Conservation (phyloP, 2,888 invertebrate genomes). For the Galerucella pusilla region DNA sequence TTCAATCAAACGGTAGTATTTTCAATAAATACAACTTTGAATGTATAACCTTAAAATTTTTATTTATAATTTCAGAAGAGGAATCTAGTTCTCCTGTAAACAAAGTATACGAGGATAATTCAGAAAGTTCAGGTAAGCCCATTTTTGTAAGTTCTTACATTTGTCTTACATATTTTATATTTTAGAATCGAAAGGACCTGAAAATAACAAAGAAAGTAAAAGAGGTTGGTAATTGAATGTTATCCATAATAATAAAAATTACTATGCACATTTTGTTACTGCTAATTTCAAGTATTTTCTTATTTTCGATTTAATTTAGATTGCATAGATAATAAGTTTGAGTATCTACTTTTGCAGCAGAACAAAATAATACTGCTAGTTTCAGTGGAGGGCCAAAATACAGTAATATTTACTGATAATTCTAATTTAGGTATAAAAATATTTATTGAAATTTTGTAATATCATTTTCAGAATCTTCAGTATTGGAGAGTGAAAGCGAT, state of each 20-base stretch:
- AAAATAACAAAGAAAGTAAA: slow-evolving; percentile 12
- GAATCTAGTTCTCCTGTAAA: slow-evolving; percentile 22
- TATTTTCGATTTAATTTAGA: too few species aligned
- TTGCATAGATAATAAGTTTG: too few species aligned
- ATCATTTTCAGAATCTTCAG: slow-evolving; percentile 3
- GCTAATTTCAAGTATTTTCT: too few species aligned
- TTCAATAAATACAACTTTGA: slow-evolving; percentile 5
- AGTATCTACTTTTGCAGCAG: too few species aligned
- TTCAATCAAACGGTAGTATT: slow-evolving; percentile 30
- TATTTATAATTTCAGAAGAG: slow-evolving; percentile 18
- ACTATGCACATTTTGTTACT: neutral
- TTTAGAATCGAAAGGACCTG: slow-evolving; percentile 7
- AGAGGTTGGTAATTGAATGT: neutral
- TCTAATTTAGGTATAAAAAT: too few species aligned
- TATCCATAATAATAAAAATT: neutral
- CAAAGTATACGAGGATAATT: slow-evolving; percentile 17
- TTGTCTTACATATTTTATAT: neutral
- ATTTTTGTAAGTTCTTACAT: neutral
- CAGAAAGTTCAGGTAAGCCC: slow-evolving; percentile 31
- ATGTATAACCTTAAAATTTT: slow-evolving; percentile 25
- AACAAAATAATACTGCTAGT: too few species aligned
- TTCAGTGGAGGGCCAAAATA: too few species aligned
- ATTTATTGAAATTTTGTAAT: neutral
- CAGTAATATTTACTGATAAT: too few species aligned
- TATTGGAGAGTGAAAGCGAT: slow-evolving; percentile 39